Conservation (phyloP, 2,797 vertebrate species). For the Otolemur crassicaudatus region DNA sequence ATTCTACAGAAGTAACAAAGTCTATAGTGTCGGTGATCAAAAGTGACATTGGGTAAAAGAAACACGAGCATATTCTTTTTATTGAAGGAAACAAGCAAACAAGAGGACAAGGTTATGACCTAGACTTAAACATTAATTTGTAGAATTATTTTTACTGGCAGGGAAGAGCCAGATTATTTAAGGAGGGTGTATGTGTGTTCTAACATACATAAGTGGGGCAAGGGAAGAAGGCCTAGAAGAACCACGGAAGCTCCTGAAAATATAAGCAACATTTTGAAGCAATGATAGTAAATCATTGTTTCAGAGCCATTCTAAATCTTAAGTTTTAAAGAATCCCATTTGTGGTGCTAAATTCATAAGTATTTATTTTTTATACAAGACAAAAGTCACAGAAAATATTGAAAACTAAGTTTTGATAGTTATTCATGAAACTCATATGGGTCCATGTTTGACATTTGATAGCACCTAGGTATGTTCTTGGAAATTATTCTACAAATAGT, state of each 20-base stretch:
- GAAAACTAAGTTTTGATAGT: background rate
- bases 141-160: background rate
- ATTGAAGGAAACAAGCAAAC: background rate
- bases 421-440: background rate
- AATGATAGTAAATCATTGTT: background rate
- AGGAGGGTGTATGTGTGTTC: background rate
- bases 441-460: slow-evolving; percentile 22
- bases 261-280: background rate
- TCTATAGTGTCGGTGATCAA: background rate
- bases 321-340: background rate
- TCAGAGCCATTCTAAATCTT: background rate
- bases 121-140: background rate
- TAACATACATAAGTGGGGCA: background rate
- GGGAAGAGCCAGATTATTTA: background rate
- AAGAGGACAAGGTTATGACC: background rate
- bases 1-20: slow-evolving; percentile 10
- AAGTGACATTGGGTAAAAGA: background rate
- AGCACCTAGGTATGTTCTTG: background rate
- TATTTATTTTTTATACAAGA: background rate
- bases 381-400: background rate
- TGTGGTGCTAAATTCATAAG: background rate
- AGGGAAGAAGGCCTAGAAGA: background rate
- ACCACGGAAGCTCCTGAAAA: background rate
- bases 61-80: slow-evolving; percentile 3
- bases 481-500: background rate